Evolutionary conservation across 2,797 vertebrate genomes (phyloP), one percentile per base, ranked within the genome.

Genomic region (Microchirus variegatus): DNA sequence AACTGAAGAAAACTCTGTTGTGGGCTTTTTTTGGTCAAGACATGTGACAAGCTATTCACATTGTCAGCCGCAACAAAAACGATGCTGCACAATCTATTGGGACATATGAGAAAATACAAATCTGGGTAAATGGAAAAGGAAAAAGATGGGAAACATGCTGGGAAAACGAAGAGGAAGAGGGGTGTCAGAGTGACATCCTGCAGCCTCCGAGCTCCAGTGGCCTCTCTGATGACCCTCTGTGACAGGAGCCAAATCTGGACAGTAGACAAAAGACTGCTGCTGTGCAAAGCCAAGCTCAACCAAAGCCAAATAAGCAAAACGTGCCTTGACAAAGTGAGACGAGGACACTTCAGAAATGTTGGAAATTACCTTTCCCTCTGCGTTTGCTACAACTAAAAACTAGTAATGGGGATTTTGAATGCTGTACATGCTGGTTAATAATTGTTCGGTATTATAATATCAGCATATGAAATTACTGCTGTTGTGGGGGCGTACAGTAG

Each of bases 121-220:
- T 17, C 7, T 57, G 52, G 35, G 7, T 17, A 18, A 47, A 52
- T 9, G 19, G 46, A 56, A 55, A 6, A 36, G 40, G 2, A 46
- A 60, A 18, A 19, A 42, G 26, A 53, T n/a, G 44, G 40, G 45
- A 37, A 68, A 48, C 16, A 19, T 52, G 50, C 48, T 56, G 40
- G 49, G 49, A 51, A 51, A 48, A 16, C 48, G 15, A 58, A 42
- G 49, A 73, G 59, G 64, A 76, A 76, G 49, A 53, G 42, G 7
- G 15, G 44, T 68, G 77, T 81, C 54, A 69, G 53, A 67, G 76
- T 53, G 74, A 51, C 75, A 84, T 83, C 82, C 73, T 81, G 75
- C 75, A 83, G 74, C 46, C 35, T 56, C 35, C 4, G 44, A 51
- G 19, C 19, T 57, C 59, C 54, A 37, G 18, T 41, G 62, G 47